Base-by-base conservation (phyloP, 2,113 vertebrate genomes). In the Corynorhinus townsendii region DNA sequence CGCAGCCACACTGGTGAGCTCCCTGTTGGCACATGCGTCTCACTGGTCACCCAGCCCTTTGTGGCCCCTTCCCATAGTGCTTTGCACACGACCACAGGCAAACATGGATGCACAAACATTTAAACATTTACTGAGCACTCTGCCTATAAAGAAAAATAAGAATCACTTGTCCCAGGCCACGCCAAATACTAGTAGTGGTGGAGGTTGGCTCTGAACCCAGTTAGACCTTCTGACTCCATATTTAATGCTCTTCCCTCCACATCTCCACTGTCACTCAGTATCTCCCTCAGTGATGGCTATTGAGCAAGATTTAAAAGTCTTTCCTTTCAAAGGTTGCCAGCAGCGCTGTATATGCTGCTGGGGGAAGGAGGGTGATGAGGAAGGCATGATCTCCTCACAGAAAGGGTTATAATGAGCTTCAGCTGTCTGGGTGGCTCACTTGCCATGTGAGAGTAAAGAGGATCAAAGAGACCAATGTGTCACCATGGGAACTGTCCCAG, bases 401-500 rank as follows among this genome's bases (percentile, higher is more conserved):
- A 92, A 79, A 87, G 64, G 93, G 84, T 91, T 86, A 72, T 96
- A 97, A 97, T 79, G 91, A 96, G 83, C 95, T 93, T 97, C 97
- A 95, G 96, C 95, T 97, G 95, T 95, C 92, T 96, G 96, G 95
- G 89, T 86, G 75, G 95, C 68, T 96, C 93, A 24, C 68, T 90
- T 1, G 0, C 94, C 94, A 80, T 95, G 89, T 84, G 96, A 96
- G 94, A 80, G 91, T 71, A 24, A 76, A 92, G 92, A 95, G 89
- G 93, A 96, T 97, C 96, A 97, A 97, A 97, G 90, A 92, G 59
- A 86, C 82, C 91, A 69, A 72, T 72, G 89, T 96, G 95, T 97
- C 95, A 56, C 96, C 92, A 95, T 96, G 96, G 96, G 95, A 97
- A 97, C 95, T 91, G 92, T 94, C 95, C 92, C 79, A 95, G 92